Conservation (phyloP, 1,140 invertebrate species). For the Ceratosolen fusciceps region DNA sequence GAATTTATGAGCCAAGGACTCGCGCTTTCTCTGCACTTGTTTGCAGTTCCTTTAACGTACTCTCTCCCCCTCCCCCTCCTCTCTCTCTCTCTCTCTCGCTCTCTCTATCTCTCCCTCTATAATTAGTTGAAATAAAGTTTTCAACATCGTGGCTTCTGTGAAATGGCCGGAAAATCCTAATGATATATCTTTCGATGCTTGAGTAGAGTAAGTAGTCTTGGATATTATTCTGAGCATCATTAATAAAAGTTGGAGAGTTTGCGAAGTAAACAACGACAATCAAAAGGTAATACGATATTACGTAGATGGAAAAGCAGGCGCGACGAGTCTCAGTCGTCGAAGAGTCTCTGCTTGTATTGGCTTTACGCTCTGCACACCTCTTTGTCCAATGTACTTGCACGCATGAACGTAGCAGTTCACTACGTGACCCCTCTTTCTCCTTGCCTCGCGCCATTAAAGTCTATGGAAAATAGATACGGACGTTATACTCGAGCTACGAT, state of each 20-base stretch:
- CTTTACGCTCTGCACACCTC: background rate
- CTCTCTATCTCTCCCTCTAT: too few species aligned
- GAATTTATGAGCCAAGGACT: background rate
- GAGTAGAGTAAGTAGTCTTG: too few species aligned
- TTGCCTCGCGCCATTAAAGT: background rate
- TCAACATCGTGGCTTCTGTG: too few species aligned
- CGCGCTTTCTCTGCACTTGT: background rate
- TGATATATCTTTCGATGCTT: too few species aligned
- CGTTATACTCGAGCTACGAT: background rate
- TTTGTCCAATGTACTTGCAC: background rate
- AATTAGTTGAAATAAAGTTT: too few species aligned
- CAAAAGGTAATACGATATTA: conserved; percentile 22
- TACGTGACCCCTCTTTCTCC: background rate
- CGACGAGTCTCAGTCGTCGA: too few species aligned
- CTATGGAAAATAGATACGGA: background rate
- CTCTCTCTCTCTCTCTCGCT: too few species aligned
- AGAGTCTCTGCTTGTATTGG: conserved; percentile 20
- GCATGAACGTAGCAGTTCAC: background rate
- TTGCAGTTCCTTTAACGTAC: background rate
- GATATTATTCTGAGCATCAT: too few species aligned
- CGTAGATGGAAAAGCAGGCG: conserved; percentile 16
- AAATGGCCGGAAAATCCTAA: too few species aligned
- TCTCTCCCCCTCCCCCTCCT: too few species aligned
- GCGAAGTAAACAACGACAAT: background rate
- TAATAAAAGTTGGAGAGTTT: background rate